These are phyloP conservation scores for Cryptophagus acutangulus DNA, from an alignment of 2,888 invertebrate genomes.

Conservation along the genomic window DNA sequence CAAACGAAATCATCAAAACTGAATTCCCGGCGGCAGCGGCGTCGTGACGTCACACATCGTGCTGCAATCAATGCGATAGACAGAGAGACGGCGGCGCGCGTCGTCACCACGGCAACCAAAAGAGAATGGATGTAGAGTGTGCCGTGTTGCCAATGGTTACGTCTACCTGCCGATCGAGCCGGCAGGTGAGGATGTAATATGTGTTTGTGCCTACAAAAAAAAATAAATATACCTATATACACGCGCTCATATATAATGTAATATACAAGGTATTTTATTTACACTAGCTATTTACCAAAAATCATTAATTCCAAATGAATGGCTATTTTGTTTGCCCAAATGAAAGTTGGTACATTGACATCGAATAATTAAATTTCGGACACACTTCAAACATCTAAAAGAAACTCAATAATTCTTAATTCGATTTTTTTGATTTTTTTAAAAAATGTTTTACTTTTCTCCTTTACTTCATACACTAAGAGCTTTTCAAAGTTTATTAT, in stretches of 20 bases:
- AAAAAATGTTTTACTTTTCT: too few relatives aligned
- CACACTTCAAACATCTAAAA: too few relatives aligned
- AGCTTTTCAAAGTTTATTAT: too few relatives aligned
- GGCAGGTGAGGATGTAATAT: conserved; percentile 5
- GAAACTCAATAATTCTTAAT: too few relatives aligned
- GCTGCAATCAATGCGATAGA: conserved; percentile 11
- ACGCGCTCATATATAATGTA: not conserved
- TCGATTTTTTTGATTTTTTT: too few relatives aligned
- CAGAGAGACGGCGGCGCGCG: conserved; percentile 11
- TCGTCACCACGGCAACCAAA: conserved; percentile 6
- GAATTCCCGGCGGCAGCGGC: conserved; percentile 4
- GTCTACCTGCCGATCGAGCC: conserved; percentile 5
- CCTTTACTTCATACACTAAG: too few relatives aligned
- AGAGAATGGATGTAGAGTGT: conserved; percentile 7
- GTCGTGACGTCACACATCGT: not conserved
- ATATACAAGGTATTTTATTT: too few relatives aligned
- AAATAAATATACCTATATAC: not conserved
- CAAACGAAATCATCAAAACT: conserved; percentile 15
- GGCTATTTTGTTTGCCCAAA: too few relatives aligned
- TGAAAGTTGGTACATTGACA: too few relatives aligned
- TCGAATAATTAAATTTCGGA: too few relatives aligned
- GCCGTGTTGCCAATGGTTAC: conserved; percentile 8
- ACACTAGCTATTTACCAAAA: too few relatives aligned
- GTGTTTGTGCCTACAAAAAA: conserved; percentile 2
- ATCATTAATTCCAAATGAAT: too few relatives aligned